phyloP scores from a whole-genome alignment of 2,113 vertebrate genomes.

The Lophochroa leadbeateri region DNA sequence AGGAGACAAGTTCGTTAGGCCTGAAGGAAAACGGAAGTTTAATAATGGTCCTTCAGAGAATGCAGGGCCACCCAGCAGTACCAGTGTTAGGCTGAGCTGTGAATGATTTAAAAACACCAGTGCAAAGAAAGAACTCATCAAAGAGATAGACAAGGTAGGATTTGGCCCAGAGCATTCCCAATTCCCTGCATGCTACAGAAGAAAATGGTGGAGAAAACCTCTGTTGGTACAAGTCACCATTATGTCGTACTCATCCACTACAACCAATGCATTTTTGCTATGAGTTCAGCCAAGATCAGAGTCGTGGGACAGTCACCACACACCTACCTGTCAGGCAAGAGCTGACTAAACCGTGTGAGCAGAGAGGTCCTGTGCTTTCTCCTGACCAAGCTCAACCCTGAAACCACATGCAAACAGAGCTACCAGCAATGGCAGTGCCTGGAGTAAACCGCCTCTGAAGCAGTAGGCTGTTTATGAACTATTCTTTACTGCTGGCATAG shows the following conservation, averaged over 20 bases:
- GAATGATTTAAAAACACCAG: not conserved
- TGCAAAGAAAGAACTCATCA: not conserved
- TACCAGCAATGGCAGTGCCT: not conserved
- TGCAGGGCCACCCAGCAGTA: not conserved
- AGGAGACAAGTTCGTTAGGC: not conserved
- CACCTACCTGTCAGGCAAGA: not conserved
- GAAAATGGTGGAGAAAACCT: not conserved
- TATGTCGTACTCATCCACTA: accelerated
- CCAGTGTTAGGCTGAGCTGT: not conserved
- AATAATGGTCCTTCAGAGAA: not conserved
- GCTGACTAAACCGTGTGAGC: not conserved
- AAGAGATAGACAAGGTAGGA: not conserved
- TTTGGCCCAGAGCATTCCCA: not conserved
- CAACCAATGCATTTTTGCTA: not conserved
- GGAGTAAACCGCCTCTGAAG: not conserved
- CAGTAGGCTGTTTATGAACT: constrained; percentile 58
- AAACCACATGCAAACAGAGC: not conserved
- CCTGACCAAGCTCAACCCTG: not conserved
- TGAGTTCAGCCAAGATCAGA: not conserved
- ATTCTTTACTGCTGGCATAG: constrained; percentile 50
- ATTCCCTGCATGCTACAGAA: not conserved
- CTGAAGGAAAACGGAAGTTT: not conserved
- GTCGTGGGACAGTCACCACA: not conserved
- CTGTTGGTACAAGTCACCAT: accelerated
- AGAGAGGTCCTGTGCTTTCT: accelerated